phyloP scores from a whole-genome alignment of 1,140 invertebrate genomes.

The Limonius californicus region DNA sequence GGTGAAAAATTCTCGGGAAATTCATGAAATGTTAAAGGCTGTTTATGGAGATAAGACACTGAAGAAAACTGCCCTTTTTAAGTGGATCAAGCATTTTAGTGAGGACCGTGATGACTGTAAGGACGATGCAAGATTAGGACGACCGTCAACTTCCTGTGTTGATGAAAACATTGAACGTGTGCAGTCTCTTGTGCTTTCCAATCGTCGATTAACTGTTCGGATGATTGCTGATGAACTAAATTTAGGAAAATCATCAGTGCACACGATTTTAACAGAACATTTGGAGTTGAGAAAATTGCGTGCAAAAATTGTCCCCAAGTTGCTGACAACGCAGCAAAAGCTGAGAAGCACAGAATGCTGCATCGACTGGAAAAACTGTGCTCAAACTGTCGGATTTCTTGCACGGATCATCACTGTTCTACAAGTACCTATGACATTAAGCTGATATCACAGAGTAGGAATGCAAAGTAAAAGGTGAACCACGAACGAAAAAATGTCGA shows the following conservation, averaged over 20 bases:
- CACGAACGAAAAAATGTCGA: too few species aligned
- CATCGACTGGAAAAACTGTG: too few species aligned
- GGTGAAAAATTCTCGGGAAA: background rate
- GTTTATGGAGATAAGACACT: constrained; percentile 5
- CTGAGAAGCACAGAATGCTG: too few species aligned
- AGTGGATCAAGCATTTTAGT: constrained; percentile 5
- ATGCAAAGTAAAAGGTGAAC: too few species aligned
- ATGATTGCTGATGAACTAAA: constrained; percentile 6
- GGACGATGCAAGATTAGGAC: constrained; percentile 7
- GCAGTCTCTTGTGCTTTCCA: constrained; percentile 1
- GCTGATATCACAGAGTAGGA: too few species aligned
- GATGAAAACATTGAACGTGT: constrained; percentile 5
- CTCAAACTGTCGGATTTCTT: too few species aligned
- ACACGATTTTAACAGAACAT: background rate
- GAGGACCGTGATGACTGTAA: constrained; percentile 3
- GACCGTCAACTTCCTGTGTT: constrained; percentile 8
- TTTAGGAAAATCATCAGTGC: background rate
- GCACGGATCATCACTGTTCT: too few species aligned
- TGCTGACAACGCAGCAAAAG: too few species aligned
- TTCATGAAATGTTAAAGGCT: constrained; percentile 5
- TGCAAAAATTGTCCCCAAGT: background rate
- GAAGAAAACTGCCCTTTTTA: background rate
- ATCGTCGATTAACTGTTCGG: background rate
- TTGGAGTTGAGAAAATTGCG: background rate
- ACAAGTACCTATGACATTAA: too few species aligned